Evolutionary conservation across 1,140 invertebrate species (phyloP), one percentile per base, ranked within the genome.

Genomic region (Drosophila nasuta): DNA sequence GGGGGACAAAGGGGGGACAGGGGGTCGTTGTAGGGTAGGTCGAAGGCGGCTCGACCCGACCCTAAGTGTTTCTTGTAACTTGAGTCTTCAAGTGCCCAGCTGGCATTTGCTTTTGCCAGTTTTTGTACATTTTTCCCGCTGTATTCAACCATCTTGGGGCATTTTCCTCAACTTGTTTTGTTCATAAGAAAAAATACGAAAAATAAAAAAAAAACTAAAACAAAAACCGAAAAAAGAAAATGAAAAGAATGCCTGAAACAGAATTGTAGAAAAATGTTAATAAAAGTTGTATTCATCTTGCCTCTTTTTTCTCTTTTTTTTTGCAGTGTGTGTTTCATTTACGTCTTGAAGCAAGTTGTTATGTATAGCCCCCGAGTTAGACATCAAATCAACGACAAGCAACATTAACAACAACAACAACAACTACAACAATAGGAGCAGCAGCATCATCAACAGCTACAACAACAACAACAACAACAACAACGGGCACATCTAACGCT

Each of bases 51-150:
- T 67, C 54, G 54, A 41, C 54, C 54, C 71, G 77, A 77, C 82
- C 58, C 86, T 81, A 89, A 89, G 85, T 89, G 85, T 90, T 89
- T 89, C 86, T 79, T 89, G 85, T 89, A 90, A 89, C 85, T 89
- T 86, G 85, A 90, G 86, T 86, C 79, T 81, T 90, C 78, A 86
- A 89, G 85, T 89, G 85, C 71, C 78, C 78, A 85, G 81, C 81
- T 86, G 82, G 82, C 82, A 82, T 87, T 86, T 79, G 72, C 81
- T 81, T 88, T 83, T 82, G 80, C 80, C 80, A 80, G 76, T 82
- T 79, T 88, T 77, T 75, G 56, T 85, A 51, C 10, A 25, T 25
- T 80, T 81, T 79, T 79, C 76, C 60, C 57, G 45, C 13, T 49
- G 38, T 46, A 54, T 54, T 65, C 20, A 4, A 28, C 28, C 10